Evolutionary conservation across 2,797 vertebrate species (phyloP), one percentile per base, ranked within the genome.

Genomic region (Siniperca undulata): DNA sequence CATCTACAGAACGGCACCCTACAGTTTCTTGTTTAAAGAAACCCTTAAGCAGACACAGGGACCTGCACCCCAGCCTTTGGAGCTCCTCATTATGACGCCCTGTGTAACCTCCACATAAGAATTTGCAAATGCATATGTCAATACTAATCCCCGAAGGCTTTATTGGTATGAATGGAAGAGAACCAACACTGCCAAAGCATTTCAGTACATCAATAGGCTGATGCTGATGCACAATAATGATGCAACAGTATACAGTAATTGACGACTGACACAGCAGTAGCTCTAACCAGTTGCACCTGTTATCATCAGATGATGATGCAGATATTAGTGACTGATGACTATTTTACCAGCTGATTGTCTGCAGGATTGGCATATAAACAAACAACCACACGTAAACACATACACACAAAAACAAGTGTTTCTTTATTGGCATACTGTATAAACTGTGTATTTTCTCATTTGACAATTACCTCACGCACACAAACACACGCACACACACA

Each of bases 61-160:
- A 14, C 5, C 46, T 42, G 24, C 77, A 55, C 36, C n/a, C 22
- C 27, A 19, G 69, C 46, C 61, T 71, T 42, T 40, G 22, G 14
- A 70, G 48, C 58, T 36, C 61, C 73, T 78, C 48, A 16, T 59
- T 24, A 34, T 5, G 13, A 16, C 38, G 7, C n/a, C 1, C 52
- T 40, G 9, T 11, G 0, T 75, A 34, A 88, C 88, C 78, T 82
- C 67, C 60, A 78, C 4, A 5, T 60, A 13, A 46, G 8, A 80
- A 79, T 65, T 52, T 84, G 72, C 77, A 88, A 87, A 90, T 87
- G 42, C 71, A 59, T 78, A 70, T 55, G 59, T 74, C 89, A 27
- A 82, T 89, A 46, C 38, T 55, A 70, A 78, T 84, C 75, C 62
- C 72, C 10, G 1, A 66, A 65, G 80, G 78, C 64, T 59, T 80